Percentiles rank a stretch among this genome's conserved stretches.
Evolutionary conservation across 1,140 invertebrate species (phyloP).

Genomic region (Trichogramma pretiosum): DNA sequence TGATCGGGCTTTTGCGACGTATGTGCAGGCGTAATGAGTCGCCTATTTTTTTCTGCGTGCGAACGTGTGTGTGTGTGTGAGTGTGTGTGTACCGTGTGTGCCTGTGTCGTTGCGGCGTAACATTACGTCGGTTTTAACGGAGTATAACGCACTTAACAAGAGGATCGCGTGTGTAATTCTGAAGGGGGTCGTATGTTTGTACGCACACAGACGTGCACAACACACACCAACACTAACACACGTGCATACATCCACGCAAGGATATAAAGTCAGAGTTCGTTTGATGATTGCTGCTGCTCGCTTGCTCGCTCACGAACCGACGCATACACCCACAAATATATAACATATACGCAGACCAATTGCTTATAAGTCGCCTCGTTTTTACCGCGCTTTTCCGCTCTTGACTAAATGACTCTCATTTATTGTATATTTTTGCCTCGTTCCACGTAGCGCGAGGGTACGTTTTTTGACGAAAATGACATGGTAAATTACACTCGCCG

Average conservation of each 20-base stretch:
- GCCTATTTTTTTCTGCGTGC: conserved; percentile 16
- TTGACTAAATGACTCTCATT: conserved; percentile 7
- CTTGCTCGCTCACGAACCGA: no score
- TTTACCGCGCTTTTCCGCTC: conserved; percentile 4
- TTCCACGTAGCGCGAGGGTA: no score
- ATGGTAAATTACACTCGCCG: no score
- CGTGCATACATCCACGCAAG: no score
- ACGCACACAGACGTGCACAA: background rate
- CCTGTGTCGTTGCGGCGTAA: conserved; percentile 14
- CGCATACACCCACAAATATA: no score
- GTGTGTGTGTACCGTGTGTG: no score
- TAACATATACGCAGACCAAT: no score
- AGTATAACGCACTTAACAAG: conserved; percentile 33
- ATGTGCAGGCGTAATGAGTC: conserved; percentile 17
- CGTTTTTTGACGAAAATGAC: no score
- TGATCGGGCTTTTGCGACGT: no score
- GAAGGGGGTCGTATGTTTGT: conserved; percentile 19
- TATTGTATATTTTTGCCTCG: background rate
- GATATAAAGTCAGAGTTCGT: conserved; percentile 1
- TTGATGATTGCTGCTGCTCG: no score
- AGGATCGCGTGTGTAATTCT: conserved; percentile 31
- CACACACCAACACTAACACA: no score
- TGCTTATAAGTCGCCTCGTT: no score
- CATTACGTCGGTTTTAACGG: conserved; percentile 31
- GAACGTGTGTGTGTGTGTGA: background rate